These are phyloP conservation scores for Caradrina kadenii DNA, from an alignment of 2,888 invertebrate genomes.

Conservation along the genomic window DNA sequence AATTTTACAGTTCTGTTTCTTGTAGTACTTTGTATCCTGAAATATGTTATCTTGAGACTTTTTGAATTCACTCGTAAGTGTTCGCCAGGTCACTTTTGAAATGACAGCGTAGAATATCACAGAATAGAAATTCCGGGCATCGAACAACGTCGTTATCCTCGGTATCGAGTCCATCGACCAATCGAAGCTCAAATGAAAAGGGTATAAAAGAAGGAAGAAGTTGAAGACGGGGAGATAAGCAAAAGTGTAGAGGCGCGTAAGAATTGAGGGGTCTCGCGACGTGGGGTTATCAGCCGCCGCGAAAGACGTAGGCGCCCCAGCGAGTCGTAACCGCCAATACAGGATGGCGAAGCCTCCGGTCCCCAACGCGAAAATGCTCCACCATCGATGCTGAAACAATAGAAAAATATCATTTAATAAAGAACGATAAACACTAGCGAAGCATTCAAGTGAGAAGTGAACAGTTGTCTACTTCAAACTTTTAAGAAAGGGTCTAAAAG, in stretches of 20 bases:
- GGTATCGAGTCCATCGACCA: conserved; percentile 99
- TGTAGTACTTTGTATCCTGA: conserved; percentile 82
- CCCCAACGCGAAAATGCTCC: conserved; percentile 93
- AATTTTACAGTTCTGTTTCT: conserved; percentile 83
- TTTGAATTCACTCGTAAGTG: conserved; percentile 80
- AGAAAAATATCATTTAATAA: conserved; percentile 58
- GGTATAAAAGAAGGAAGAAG: conserved; percentile 96
- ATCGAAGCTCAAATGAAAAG: conserved; percentile 97
- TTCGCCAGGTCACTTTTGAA: conserved; percentile 84
- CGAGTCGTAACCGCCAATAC: conserved; percentile 94
- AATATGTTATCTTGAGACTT: conserved; percentile 77
- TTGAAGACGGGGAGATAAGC: conserved; percentile 97
- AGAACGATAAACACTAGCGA: conserved; percentile 47
- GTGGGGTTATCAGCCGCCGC: conserved; percentile 99
- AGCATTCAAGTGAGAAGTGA: conserved; percentile 56
- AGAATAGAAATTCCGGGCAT: conserved; percentile 94
- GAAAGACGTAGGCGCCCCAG: conserved; percentile 94
- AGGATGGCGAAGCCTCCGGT: conserved; percentile 93
- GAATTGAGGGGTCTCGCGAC: conserved; percentile 95
- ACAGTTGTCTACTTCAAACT: conserved; percentile 58
- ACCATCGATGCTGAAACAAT: conserved; percentile 92
- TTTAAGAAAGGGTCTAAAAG: conserved; percentile 63
- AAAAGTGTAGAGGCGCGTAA: conserved; percentile 97
- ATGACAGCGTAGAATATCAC: conserved; percentile 93
- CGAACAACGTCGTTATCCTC: conserved; percentile 94